phyloP scores from a whole-genome alignment of 2,888 invertebrate genomes.

The Germaria angustata region DNA sequence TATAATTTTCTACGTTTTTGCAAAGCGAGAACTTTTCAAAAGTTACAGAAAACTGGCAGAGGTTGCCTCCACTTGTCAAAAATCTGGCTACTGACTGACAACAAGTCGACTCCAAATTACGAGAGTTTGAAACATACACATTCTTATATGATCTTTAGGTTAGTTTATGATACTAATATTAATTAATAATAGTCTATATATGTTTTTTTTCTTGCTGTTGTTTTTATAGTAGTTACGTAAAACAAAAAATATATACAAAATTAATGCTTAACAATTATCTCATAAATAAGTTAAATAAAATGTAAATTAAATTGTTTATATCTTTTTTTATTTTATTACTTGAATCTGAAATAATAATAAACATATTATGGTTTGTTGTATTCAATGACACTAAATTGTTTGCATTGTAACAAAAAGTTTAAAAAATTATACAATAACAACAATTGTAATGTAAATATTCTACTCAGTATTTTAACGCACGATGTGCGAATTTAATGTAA shows the following conservation, averaged over 20 bases:
- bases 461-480: background rate
- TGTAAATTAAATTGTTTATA: background rate
- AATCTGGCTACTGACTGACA: too few species aligned
- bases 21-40: too few species aligned
- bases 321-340: background rate
- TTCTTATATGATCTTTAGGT: conserved; percentile 5
- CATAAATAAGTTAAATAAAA: background rate
- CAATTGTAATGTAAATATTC: background rate
- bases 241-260: background rate
- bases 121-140: too few species aligned
- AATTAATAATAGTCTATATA: conserved; percentile 14
- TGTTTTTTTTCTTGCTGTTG: conserved; percentile 1
- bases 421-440: background rate
- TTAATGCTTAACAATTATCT: background rate
- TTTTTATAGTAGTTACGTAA: background rate
- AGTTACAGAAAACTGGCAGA: too few species aligned
- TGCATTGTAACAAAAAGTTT: background rate
- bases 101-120: too few species aligned
- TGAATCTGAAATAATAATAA: conserved; percentile 1
- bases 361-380: background rate
- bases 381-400: conserved; percentile 4
- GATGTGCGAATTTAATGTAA: background rate
- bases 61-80: too few species aligned
- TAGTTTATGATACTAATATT: conserved; percentile 13
- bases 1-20: too few species aligned